A percentile compares a stretch with the other conserved stretches of the same genome.
Conservation (phyloP, 2,797 vertebrate genomes). For the Astyanax mexicanus region DNA sequence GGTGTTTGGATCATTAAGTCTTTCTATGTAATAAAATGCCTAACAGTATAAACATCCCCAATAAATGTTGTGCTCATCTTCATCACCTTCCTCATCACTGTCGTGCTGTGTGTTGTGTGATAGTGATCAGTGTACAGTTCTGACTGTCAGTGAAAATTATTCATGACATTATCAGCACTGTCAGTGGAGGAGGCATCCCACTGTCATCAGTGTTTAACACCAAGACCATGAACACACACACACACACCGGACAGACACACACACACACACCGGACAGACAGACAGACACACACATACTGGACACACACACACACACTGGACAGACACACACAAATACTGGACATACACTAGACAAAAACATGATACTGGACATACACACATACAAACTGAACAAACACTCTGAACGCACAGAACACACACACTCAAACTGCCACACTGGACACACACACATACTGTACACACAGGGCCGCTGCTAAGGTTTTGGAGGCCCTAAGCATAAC, state of each 20-base stretch:
- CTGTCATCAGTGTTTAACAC: background rate
- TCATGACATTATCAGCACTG: background rate
- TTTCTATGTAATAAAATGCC: too few species aligned
- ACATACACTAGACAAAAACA: too few species aligned
- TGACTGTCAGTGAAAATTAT: background rate
- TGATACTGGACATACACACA: conserved; percentile 2
- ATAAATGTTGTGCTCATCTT: background rate
- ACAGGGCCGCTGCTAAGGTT: too few species aligned
- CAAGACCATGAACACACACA: background rate
- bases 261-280: background rate
- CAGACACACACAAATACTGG: conserved; percentile 7
- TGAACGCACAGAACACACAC: too few species aligned
- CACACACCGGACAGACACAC: too few species aligned
- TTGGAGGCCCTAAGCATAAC: too few species aligned
- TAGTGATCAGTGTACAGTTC: background rate
- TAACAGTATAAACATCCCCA: too few species aligned
- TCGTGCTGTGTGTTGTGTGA: background rate
- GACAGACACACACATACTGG: too few species aligned
- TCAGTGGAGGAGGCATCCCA: background rate
- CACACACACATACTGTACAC: conserved; percentile 8
- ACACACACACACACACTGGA: too few species aligned
- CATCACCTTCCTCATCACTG: background rate
- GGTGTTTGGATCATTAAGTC: too few species aligned
- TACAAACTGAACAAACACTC: background rate
- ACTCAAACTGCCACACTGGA: too few species aligned